Conservation (phyloP, 2,888 invertebrate species). For the Apodemia duryi region DNA sequence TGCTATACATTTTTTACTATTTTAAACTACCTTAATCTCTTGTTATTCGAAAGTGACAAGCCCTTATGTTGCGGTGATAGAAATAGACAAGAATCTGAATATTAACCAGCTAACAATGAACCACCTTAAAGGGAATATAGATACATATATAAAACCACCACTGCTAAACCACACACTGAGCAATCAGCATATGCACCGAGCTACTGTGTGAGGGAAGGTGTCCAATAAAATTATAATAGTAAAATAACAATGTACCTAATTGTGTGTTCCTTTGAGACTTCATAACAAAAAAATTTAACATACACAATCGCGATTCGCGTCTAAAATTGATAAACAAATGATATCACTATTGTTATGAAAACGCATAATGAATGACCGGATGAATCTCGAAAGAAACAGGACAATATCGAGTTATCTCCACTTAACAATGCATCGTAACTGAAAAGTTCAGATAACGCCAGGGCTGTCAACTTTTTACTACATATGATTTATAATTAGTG, state of each 20-base stretch:
- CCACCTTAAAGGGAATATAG: no score
- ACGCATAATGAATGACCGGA: background rate
- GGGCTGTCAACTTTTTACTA: background rate
- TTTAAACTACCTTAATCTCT: no score
- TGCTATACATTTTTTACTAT: no score
- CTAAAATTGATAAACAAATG: background rate
- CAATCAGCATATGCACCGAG: background rate
- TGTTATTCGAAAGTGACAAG: no score
- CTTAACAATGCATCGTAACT: slow-evolving; percentile 10
- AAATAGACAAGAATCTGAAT: no score
- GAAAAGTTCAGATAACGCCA: background rate
- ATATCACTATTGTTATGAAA: slow-evolving; percentile 3
- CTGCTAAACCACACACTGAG: background rate
- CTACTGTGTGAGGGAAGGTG: background rate
- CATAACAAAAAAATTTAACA: background rate
- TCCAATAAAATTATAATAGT: background rate
- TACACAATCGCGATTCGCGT: background rate
- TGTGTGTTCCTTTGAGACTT: background rate
- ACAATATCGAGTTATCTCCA: slow-evolving; percentile 4
- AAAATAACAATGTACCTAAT: background rate
- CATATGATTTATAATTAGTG: no score
- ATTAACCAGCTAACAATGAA: no score
- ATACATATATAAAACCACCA: background rate
- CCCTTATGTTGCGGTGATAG: no score
- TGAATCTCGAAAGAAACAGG: slow-evolving; percentile 13